Evolutionary conservation across 30 jellyfish, hydroid and myxozoan genomes (phyloP), one percentile per base, ranked within the genome.

Genomic region (Aurelia aurita): DNA sequence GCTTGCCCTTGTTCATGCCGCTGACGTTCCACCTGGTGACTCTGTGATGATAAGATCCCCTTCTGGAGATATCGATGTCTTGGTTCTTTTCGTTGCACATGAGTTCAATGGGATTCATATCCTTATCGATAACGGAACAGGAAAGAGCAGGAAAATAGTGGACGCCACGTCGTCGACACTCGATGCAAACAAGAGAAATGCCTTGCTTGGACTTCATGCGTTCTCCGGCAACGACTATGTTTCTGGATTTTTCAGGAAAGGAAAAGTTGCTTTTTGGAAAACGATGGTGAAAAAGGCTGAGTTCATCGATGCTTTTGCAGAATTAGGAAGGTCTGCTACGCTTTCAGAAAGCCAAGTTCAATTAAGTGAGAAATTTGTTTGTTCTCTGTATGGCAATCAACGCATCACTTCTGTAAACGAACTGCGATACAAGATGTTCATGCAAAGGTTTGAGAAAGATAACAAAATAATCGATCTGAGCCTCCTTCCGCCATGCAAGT

Each of bases 211-310:
- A 58, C 72, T 83, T 25, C 86, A 82, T 44, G 77, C 77, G 55
- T 82, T 82, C 85, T 51, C 85, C 46, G 78, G 86, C 78, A 79
- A 67, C 51, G 85, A 82, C 34, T 67, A 68, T 59, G 75, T 82
- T 58, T 57, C 85, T 10, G 74, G 77, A 21, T 82, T 82, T 26
- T 82, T 67, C 64, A 3, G 80, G 16, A 54, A 67, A 67, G 77
- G 92, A 43, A 82, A 82, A 54, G 72, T 61, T 27, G 66, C 90
- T 15, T 63, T 64, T 64, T 79, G 68, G 82, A 79, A 63, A 44
- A 45, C 61, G 26, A 35, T 62, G 82, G 43, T 29, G 45, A 44
- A 79, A 45, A 31, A 29, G 45, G 80, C 67, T 2, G 73, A 80
- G 35, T 78, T 58, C 69, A 78, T 59, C 57, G 64, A 60, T 26